Conservation (phyloP, 1,140 invertebrate genomes). For the Lycorma delicatula region DNA sequence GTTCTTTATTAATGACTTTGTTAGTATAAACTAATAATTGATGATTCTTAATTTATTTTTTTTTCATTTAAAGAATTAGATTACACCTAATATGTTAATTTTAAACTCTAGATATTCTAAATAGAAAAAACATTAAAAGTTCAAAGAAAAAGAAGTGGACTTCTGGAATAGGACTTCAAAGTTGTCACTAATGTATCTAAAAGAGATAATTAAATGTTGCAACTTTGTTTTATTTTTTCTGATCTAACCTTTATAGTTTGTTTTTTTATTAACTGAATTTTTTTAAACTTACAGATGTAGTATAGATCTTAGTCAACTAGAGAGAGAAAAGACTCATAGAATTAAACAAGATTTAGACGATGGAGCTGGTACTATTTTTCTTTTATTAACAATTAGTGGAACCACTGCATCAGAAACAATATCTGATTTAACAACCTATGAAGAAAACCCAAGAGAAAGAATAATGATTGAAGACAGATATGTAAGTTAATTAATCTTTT, state of each 20-base stretch:
- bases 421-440: slow-evolving; percentile 77
- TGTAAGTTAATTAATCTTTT: slow-evolving; percentile 44
- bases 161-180: no score
- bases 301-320: slow-evolving; percentile 76
- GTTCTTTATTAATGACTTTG: no score
- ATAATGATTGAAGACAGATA: slow-evolving; percentile 63
- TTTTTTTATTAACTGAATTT: not conserved
- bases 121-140: no score
- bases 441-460: slow-evolving; percentile 64
- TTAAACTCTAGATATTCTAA: no score
- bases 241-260: slow-evolving; percentile 7
- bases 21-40: no score
- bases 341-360: slow-evolving; percentile 86
- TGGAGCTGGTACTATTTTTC: slow-evolving; percentile 73
- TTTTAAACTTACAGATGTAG: slow-evolving; percentile 52
- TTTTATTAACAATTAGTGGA: slow-evolving; percentile 90
- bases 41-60: no score
- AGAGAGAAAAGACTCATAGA: slow-evolving; percentile 83
- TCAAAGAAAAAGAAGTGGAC: no score
- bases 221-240: no score
- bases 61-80: no score
- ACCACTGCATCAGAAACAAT: slow-evolving; percentile 87
- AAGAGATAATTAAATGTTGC: no score
- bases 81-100: no score
- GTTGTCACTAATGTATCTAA: no score